These are phyloP conservation scores for Lasioglossum marginatum DNA, from an alignment of 2,888 invertebrate species.

Conservation along the genomic window DNA sequence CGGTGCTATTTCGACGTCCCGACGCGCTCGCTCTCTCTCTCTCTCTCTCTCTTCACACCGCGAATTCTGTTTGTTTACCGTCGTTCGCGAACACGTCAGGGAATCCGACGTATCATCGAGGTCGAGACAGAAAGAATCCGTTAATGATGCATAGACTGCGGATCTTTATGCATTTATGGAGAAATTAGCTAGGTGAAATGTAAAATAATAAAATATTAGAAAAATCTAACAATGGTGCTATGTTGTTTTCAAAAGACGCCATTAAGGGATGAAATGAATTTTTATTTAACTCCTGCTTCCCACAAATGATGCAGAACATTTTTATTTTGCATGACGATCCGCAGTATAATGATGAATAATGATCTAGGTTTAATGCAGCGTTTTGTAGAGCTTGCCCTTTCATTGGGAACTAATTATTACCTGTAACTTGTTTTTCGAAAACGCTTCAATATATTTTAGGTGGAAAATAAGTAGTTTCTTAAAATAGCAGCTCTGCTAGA, in stretches of 20 bases:
- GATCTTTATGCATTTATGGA: too few species aligned
- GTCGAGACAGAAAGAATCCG: neutral
- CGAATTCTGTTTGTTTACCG: slow-evolving; percentile 1
- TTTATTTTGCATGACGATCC: too few species aligned
- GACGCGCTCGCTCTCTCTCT: neutral
- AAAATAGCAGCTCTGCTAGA: neutral
- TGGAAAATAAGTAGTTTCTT: neutral
- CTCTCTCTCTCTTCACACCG: neutral
- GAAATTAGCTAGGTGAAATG: too few species aligned
- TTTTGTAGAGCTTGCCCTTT: neutral
- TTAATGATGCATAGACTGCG: neutral
- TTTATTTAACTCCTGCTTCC: too few species aligned
- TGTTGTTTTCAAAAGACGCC: too few species aligned
- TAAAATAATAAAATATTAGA: too few species aligned
- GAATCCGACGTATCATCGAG: slow-evolving; percentile 13
- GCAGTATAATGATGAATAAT: neutral
- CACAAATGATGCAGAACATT: too few species aligned
- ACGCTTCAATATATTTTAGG: neutral
- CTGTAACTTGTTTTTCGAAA: neutral
- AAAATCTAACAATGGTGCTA: too few species aligned
- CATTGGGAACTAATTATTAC: neutral
- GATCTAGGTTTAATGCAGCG: neutral
- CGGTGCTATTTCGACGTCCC: slow-evolving; percentile 37
- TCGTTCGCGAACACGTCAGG: slow-evolving; percentile 12
- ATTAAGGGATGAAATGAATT: too few species aligned